Conservation (phyloP, 1,140 invertebrate genomes). For the Olivierus martensii region DNA sequence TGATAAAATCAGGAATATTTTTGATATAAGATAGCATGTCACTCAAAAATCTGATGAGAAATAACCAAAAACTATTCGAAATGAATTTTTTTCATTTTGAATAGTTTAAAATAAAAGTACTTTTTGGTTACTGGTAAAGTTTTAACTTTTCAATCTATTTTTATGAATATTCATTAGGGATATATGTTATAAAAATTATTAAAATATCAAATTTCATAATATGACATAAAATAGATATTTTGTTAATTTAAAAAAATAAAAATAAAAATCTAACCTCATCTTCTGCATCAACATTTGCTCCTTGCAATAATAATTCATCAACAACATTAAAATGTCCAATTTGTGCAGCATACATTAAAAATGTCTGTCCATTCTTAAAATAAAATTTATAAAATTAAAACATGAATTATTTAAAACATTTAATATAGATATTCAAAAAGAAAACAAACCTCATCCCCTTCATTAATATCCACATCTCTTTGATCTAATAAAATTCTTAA, state of each 20-base stretch:
- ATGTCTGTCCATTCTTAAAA: constrained; percentile 72
- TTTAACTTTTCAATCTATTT: too few relatives aligned
- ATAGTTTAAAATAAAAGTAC: too few relatives aligned
- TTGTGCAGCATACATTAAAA: constrained; percentile 72
- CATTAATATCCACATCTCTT: constrained; percentile 66
- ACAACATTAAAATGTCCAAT: constrained; percentile 68
- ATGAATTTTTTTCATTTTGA: too few relatives aligned
- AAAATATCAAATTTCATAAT: too few relatives aligned
- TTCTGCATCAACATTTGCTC: constrained; percentile 77
- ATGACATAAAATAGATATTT: background rate
- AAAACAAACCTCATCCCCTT: constrained; percentile 66
- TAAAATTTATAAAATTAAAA: constrained; percentile 7
- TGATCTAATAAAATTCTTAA: constrained; percentile 65
- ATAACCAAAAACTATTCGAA: too few relatives aligned
- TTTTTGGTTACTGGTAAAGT: too few relatives aligned
- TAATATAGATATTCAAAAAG: constrained; percentile 2
- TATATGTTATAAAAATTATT: constrained; percentile 1
- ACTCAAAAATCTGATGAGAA: too few relatives aligned
- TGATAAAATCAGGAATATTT: too few relatives aligned
- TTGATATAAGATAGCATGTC: too few relatives aligned
- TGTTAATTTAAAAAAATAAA: constrained; percentile 1
- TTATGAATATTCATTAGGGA: too few relatives aligned
- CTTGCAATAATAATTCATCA: constrained; percentile 61
- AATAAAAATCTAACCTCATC: constrained; percentile 46
- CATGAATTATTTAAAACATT: too few relatives aligned